Percentiles rank a stretch among this genome's conserved stretches.
These are phyloP conservation scores for Scatophagus argus DNA, from an alignment of 2,113 vertebrate species.

Conservation along the genomic window DNA sequence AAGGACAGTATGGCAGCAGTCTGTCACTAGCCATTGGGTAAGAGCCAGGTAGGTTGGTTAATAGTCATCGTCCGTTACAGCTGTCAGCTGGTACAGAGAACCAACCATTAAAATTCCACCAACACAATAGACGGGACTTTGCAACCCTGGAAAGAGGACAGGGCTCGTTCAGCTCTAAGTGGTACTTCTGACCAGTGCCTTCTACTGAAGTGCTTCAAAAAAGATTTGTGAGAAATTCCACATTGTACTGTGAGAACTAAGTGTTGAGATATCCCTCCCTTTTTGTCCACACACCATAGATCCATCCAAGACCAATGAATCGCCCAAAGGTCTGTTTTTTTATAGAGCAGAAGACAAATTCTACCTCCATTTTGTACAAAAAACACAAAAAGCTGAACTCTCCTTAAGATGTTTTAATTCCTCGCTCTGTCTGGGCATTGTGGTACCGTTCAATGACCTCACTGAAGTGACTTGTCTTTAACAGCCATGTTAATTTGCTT, in stretches of 20 bases:
- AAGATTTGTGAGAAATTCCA: constrained; percentile 77
- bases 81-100: constrained; percentile 41
- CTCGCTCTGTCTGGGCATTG: neutral
- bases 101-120: constrained; percentile 76
- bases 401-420: neutral
- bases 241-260: constrained; percentile 65
- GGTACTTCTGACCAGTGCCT: constrained; percentile 41
- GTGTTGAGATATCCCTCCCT: constrained; percentile 43
- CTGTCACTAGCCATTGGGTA: neutral
- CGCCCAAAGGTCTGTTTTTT: neutral
- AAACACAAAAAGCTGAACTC: neutral
- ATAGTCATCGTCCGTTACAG: constrained; percentile 41
- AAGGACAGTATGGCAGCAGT: neutral
- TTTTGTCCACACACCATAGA: constrained; percentile 31
- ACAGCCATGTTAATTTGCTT: constrained; percentile 35
- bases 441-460: constrained; percentile 8
- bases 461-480: constrained; percentile 10
- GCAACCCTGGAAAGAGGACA: constrained; percentile 45
- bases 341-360: neutral
- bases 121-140: constrained; percentile 36
- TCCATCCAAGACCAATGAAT: constrained; percentile 5
- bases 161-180: constrained; percentile 35
- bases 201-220: constrained; percentile 33
- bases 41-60: constrained; percentile 29
- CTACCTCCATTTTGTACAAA: neutral